Evolutionary conservation across 2,797 vertebrate genomes (phyloP).

Genomic region (Characodon lateralis): DNA sequence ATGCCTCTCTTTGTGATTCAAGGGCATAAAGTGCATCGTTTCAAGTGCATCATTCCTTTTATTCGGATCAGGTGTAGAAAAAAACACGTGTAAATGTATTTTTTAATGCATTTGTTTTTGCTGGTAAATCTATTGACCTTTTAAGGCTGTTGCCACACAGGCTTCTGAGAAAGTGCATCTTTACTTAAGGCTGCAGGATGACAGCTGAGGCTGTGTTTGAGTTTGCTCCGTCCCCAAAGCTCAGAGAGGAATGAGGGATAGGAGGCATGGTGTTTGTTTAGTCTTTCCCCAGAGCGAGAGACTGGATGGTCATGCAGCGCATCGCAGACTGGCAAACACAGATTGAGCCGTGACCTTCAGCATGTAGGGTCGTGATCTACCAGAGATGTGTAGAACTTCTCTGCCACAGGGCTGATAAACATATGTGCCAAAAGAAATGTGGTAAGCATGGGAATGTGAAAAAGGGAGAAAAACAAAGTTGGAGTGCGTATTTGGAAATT

Average conservation of each 20-base stretch:
- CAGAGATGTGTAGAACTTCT: conserved; percentile 3
- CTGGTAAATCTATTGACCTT: neutral
- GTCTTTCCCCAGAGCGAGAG: conserved; percentile 9
- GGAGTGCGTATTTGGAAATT: neutral
- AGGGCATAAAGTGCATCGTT: neutral
- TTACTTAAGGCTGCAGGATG: conserved; percentile 22
- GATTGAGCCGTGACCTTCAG: conserved; percentile 60
- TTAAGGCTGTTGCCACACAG: neutral
- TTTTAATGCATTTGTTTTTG: neutral
- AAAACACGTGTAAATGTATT: neutral
- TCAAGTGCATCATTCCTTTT: too few relatives aligned
- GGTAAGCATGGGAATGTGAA: neutral
- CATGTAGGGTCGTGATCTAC: conserved; percentile 25
- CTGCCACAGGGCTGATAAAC: conserved; percentile 12
- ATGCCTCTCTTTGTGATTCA: neutral
- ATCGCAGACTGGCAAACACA: conserved; percentile 50
- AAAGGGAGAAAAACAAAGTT: neutral
- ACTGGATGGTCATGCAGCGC: conserved; percentile 10
- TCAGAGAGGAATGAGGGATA: neutral
- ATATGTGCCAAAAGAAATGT: neutral
- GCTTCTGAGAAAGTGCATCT: conserved; percentile 6
- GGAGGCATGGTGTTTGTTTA: conserved; percentile 21
- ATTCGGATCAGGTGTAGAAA: neutral
- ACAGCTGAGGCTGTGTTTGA: conserved; percentile 20
- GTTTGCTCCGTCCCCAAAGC: conserved; percentile 25